These are phyloP conservation scores for Acleris emargana DNA, from an alignment of 2,888 invertebrate genomes.

Conservation along the genomic window DNA sequence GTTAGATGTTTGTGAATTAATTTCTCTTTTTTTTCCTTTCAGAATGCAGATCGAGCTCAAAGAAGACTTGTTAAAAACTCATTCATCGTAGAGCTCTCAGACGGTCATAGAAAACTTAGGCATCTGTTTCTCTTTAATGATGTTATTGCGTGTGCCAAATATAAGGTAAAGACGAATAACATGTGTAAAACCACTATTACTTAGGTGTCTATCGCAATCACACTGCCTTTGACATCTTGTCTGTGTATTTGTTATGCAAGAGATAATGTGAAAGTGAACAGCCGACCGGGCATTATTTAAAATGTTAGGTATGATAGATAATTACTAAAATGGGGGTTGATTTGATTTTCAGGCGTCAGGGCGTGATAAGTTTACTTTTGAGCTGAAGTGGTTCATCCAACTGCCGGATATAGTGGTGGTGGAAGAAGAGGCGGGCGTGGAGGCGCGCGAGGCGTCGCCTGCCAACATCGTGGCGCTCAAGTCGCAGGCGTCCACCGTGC, in stretches of 20 bases:
- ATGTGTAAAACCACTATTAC: not conserved
- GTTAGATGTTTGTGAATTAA: too few relatives aligned
- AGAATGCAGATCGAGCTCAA: slow-evolving; percentile 91
- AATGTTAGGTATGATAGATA: too few relatives aligned
- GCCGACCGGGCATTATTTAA: too few relatives aligned
- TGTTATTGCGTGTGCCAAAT: slow-evolving; percentile 97
- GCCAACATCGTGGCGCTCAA: slow-evolving; percentile 93
- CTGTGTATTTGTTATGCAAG: too few relatives aligned
- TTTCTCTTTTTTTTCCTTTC: slow-evolving; percentile 37
- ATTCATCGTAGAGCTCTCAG: slow-evolving; percentile 95
- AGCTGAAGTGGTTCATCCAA: slow-evolving; percentile 96
- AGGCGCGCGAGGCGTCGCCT: slow-evolving; percentile 86
- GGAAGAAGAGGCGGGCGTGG: slow-evolving; percentile 85
- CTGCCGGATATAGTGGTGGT: slow-evolving; percentile 91
- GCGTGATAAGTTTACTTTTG: slow-evolving; percentile 94
- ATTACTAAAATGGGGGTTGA: not conserved
- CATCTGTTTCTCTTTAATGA: slow-evolving; percentile 98
- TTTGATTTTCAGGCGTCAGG: slow-evolving; percentile 86
- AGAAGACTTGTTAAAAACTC: slow-evolving; percentile 96
- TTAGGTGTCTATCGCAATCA: too few relatives aligned
- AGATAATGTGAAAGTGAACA: too few relatives aligned
- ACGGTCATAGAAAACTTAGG: slow-evolving; percentile 93
- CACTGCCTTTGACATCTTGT: too few relatives aligned
- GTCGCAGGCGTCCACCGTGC: slow-evolving; percentile 92
- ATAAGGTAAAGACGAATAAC: slow-evolving; percentile 84